Conservation (phyloP, 2,888 invertebrate genomes). For the Agrotis puta region DNA sequence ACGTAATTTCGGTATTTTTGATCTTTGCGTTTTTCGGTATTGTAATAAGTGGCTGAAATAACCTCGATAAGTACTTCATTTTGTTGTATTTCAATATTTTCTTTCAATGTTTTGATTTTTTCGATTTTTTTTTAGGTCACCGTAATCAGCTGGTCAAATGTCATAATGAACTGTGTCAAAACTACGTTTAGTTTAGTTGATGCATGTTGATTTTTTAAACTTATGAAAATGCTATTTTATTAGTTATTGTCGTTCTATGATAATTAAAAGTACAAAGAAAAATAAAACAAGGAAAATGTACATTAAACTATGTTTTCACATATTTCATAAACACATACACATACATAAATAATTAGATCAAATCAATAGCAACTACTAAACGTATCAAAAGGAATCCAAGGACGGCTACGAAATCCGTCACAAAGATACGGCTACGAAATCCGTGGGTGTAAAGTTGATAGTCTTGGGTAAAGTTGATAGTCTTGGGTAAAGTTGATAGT, state of each 20-base stretch:
- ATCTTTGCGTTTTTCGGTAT: constrained; percentile 92
- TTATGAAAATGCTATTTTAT: neutral
- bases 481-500: too few relatives aligned
- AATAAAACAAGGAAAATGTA: too few relatives aligned
- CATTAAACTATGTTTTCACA: too few relatives aligned
- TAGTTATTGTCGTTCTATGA: too few relatives aligned
- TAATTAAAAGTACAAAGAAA: too few relatives aligned
- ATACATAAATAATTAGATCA: neutral
- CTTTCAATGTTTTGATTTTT: constrained; percentile 28
- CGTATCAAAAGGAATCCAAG: neutral
- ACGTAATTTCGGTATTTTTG: constrained; percentile 92
- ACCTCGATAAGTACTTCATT: constrained; percentile 91
- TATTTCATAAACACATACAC: too few relatives aligned
- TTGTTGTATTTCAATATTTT: constrained; percentile 35
- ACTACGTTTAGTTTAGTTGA: constrained; percentile 51
- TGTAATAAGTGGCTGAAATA: constrained; percentile 93
- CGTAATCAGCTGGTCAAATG: constrained; percentile 51
- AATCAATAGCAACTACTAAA: neutral
- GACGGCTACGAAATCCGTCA: too few relatives aligned
- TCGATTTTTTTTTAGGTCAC: constrained; percentile 54
- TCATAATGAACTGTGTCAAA: constrained; percentile 28
- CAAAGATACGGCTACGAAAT: too few relatives aligned
- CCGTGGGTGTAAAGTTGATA: too few relatives aligned
- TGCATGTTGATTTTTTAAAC: neutral
- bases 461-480: too few relatives aligned